phyloP scores from a whole-genome alignment of 1,140 invertebrate species.

The Dreissena polymorpha region DNA sequence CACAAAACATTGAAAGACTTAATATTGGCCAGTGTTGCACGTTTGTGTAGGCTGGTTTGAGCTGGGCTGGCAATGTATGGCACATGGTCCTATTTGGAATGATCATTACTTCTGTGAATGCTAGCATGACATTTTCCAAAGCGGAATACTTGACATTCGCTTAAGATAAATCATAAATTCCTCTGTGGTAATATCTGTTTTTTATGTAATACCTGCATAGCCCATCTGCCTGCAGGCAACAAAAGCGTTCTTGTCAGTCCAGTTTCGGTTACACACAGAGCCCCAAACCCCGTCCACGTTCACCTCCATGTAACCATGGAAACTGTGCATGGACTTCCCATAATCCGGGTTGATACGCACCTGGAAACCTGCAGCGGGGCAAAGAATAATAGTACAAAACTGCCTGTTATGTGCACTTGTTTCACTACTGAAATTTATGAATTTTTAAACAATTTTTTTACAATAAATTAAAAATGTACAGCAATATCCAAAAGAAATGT shows the following conservation, averaged over 20 bases:
- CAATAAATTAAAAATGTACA: no score
- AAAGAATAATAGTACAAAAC: no score
- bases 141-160: no score
- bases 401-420: no score
- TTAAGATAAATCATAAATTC: neutral
- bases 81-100: slow-evolving; percentile 15
- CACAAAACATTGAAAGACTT: no score
- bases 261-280: slow-evolving; percentile 88
- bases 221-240: slow-evolving; percentile 66
- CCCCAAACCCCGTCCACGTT: slow-evolving; percentile 86
- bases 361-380: slow-evolving; percentile 41
- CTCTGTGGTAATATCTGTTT: slow-evolving; percentile 24
- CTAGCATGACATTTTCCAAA: slow-evolving; percentile 17
- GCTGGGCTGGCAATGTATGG: no score
- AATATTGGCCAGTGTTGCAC: no score
- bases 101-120: slow-evolving; percentile 46
- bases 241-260: slow-evolving; percentile 84
- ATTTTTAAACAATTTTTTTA: no score
- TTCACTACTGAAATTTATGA: no score
- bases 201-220: slow-evolving; percentile 33
- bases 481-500: no score
- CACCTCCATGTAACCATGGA: slow-evolving; percentile 85
- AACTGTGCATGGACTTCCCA: slow-evolving; percentile 1
- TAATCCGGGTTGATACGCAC: slow-evolving; percentile 52
- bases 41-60: no score